phyloP scores from a whole-genome alignment of 2,888 invertebrate genomes.

The Cerastis rubricosa region DNA sequence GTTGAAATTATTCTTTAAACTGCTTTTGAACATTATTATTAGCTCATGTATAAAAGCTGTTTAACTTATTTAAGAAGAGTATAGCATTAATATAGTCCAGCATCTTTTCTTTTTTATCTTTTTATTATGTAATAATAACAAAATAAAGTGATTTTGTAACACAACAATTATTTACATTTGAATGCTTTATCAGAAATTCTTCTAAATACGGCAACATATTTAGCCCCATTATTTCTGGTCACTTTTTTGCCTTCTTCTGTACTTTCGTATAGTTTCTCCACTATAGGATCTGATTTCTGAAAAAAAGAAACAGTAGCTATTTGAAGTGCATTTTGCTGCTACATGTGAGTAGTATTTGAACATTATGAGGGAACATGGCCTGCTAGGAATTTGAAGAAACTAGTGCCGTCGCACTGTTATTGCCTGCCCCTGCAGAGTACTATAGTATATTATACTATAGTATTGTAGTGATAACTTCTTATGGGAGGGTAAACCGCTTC shows the following conservation, averaged over 20 bases:
- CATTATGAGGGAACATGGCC: neutral
- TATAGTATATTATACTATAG: too few species aligned
- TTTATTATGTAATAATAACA: slow-evolving; percentile 56
- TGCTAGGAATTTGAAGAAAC: too few species aligned
- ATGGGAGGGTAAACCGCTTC: too few species aligned
- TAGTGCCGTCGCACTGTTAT: too few species aligned
- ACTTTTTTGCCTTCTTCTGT: slow-evolving; percentile 99
- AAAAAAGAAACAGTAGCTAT: slow-evolving; percentile 70
- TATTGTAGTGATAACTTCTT: too few species aligned
- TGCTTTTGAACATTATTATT: neutral
- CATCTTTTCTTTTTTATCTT: slow-evolving; percentile 28
- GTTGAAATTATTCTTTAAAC: neutral
- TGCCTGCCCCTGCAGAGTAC: too few species aligned
- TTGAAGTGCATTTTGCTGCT: neutral
- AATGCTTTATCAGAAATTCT: slow-evolving; percentile 87
- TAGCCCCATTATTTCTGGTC: slow-evolving; percentile 97
- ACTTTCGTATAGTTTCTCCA: slow-evolving; percentile 97
- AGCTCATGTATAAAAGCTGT: neutral
- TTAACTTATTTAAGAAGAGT: slow-evolving; percentile 4
- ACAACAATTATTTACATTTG: slow-evolving; percentile 49
- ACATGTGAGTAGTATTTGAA: neutral
- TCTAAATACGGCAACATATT: slow-evolving; percentile 97
- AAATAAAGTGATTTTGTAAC: slow-evolving; percentile 56
- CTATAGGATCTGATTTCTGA: slow-evolving; percentile 95
- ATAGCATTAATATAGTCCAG: slow-evolving; percentile 1